Evolutionary conservation across 1,140 invertebrate genomes (phyloP).

Genomic region (Berghia stephanieae): DNA sequence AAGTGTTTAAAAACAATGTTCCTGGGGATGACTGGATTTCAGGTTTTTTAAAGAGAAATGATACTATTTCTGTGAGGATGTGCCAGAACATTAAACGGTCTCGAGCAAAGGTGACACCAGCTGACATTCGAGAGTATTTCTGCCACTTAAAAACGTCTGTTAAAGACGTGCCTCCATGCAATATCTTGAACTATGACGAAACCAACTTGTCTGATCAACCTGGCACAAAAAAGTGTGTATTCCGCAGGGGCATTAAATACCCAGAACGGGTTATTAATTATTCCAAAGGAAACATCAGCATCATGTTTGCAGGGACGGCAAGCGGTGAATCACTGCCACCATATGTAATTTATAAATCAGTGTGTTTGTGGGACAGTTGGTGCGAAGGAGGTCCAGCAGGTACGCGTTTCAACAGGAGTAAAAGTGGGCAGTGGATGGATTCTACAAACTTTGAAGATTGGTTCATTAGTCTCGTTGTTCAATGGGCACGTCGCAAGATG

Average conservation of each 20-base stretch:
- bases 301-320: constrained; percentile 36
- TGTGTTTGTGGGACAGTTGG: constrained; percentile 55
- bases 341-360: constrained; percentile 63
- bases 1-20: background rate
- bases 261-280: constrained; percentile 58
- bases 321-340: constrained; percentile 53
- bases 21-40: constrained; percentile 17
- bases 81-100: constrained; percentile 25
- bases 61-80: background rate
- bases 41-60: background rate
- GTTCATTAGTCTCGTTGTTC: constrained; percentile 47
- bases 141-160: background rate
- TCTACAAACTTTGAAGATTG: constrained; percentile 54
- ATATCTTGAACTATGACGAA: constrained; percentile 59
- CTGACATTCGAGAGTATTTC: constrained; percentile 3
- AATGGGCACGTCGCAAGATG: constrained; percentile 39
- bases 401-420: constrained; percentile 50
- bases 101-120: background rate
- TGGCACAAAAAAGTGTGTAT: constrained; percentile 55
- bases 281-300: constrained; percentile 45
- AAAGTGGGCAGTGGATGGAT: constrained; percentile 65
- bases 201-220: constrained; percentile 67
- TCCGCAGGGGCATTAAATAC: constrained; percentile 57
- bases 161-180: constrained; percentile 9
- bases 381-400: constrained; percentile 49